Conservation (phyloP, 2,888 invertebrate genomes). For the Erynnis tages region DNA sequence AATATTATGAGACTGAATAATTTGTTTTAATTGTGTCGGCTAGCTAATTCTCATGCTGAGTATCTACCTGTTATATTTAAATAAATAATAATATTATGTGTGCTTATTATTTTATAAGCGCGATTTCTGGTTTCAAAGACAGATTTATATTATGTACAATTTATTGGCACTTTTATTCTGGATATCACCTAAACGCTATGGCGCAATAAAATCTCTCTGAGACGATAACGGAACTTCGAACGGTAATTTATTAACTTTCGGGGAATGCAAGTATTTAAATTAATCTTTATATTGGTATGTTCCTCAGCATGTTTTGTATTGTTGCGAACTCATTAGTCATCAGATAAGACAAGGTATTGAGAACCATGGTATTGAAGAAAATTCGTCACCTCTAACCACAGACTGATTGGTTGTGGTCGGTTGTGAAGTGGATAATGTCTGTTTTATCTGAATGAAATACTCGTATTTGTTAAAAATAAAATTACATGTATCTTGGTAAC, state of each 20-base stretch:
- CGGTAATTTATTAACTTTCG: constrained; percentile 17
- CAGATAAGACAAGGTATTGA: background rate
- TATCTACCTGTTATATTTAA: too few relatives aligned
- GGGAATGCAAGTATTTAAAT: constrained; percentile 5
- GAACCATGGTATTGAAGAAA: background rate
- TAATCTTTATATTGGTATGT: constrained; percentile 1
- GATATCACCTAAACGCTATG: background rate
- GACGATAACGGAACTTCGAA: constrained; percentile 12
- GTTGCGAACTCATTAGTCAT: constrained; percentile 4
- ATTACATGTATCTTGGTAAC: too few relatives aligned
- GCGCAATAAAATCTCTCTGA: constrained; percentile 6
- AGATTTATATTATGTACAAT: too few relatives aligned
- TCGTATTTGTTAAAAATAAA: too few relatives aligned
- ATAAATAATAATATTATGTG: too few relatives aligned
- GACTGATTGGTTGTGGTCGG: constrained; percentile 6
- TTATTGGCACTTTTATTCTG: background rate
- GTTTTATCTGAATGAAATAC: too few relatives aligned
- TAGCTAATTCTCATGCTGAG: too few relatives aligned
- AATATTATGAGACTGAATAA: too few relatives aligned
- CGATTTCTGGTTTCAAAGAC: too few relatives aligned
- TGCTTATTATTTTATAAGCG: too few relatives aligned
- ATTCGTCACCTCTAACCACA: background rate
- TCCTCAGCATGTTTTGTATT: constrained; percentile 8
- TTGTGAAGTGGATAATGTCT: too few relatives aligned
- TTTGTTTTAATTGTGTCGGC: too few relatives aligned